Conservation (phyloP, 2,113 vertebrate genomes). For the Anoplopoma fimbria region DNA sequence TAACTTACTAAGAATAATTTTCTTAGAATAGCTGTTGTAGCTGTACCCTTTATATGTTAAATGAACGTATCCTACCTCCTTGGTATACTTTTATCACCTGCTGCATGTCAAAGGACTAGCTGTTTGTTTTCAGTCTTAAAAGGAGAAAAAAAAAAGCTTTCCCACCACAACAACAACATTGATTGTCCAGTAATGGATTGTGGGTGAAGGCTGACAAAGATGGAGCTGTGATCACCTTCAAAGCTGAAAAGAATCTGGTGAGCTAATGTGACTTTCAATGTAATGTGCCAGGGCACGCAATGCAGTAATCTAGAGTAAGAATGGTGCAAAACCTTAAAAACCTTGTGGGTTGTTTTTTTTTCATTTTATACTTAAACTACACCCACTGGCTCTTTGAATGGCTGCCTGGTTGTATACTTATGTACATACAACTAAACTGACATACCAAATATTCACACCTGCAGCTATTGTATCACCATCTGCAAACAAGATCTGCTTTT, state of each 20-base stretch:
- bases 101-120: background rate
- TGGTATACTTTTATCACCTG: background rate
- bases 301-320: background rate
- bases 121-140: constrained; percentile 11
- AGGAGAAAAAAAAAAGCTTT: background rate
- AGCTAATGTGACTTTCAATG: constrained; percentile 24
- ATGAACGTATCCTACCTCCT: background rate
- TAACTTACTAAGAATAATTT: background rate
- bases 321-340: background rate
- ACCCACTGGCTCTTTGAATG: background rate
- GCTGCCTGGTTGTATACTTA: background rate
- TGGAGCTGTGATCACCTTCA: constrained; percentile 1
- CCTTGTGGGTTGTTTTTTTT: background rate
- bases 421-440: background rate
- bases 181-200: constrained; percentile 14
- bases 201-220: constrained; percentile 20
- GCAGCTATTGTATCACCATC: constrained; percentile 30
- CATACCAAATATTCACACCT: constrained; percentile 11
- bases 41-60: background rate
- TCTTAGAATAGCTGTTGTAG: background rate
- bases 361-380: background rate
- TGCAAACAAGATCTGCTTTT: constrained; percentile 39
- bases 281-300: background rate
- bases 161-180: background rate
- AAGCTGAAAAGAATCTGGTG: constrained; percentile 7